Evolutionary conservation across 2,888 invertebrate species (phyloP).

Genomic region (Steinernema hermaphroditum): DNA sequence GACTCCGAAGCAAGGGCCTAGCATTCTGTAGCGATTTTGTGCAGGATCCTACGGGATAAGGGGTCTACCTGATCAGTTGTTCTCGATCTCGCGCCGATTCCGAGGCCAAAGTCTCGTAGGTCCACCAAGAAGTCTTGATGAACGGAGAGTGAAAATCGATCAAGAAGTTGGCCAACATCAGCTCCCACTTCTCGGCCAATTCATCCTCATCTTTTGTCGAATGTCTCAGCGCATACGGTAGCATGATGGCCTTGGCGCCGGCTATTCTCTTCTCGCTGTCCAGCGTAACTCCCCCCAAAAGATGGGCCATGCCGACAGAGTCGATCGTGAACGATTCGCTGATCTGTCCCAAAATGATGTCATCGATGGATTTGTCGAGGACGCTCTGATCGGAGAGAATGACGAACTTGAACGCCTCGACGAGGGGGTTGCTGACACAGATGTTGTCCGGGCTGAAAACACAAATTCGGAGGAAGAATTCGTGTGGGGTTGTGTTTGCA

Average conservation of each 20-base stretch:
- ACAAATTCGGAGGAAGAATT: neutral
- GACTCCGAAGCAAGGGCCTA: conserved; percentile 61
- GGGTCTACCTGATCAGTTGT: conserved; percentile 52
- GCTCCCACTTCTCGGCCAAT: conserved; percentile 65
- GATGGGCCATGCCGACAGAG: conserved; percentile 58
- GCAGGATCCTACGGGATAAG: neutral
- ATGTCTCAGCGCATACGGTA: conserved; percentile 64
- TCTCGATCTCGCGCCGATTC: conserved; percentile 62
- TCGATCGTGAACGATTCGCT: conserved; percentile 59
- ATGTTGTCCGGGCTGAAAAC: conserved; percentile 58
- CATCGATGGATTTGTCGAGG: conserved; percentile 52
- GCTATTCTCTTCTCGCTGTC: conserved; percentile 51
- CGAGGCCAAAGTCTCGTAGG: conserved; percentile 64
- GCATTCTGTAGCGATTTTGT: conserved; percentile 51
- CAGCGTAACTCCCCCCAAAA: conserved; percentile 61
- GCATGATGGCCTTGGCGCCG: conserved; percentile 63
- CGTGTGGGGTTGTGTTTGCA: neutral
- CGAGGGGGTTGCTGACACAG: conserved; percentile 65
- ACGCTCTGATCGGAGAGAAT: conserved; percentile 48
- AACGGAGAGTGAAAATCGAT: conserved; percentile 46
- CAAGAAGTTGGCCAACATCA: conserved; percentile 57
- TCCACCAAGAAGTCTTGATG: conserved; percentile 61
- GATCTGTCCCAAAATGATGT: conserved; percentile 60
- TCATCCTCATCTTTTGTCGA: conserved; percentile 55
- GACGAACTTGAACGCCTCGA: conserved; percentile 62